Evolutionary conservation across 2,797 vertebrate species (phyloP).

Genomic region (Pterois miles): DNA sequence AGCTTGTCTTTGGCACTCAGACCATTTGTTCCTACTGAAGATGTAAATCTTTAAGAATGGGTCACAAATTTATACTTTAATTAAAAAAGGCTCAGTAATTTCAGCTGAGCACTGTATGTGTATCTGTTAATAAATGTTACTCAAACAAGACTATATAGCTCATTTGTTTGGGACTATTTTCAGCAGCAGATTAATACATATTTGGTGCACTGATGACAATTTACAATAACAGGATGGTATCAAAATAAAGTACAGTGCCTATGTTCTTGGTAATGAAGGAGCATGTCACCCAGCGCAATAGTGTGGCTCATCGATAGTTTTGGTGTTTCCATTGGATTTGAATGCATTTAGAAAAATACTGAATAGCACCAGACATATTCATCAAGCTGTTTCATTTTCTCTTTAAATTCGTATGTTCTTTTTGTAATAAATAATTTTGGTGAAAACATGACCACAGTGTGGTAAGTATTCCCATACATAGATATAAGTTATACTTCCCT

Average conservation of each 20-base stretch:
- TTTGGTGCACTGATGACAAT: neutral
- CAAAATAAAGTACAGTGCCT: too few relatives aligned
- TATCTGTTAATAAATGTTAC: too few relatives aligned
- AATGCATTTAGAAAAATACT: neutral
- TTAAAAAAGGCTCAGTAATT: too few relatives aligned
- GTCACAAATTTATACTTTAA: too few relatives aligned
- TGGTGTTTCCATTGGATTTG: neutral
- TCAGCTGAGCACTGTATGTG: too few relatives aligned
- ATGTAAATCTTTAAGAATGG: too few relatives aligned
- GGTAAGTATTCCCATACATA: constrained; percentile 11
- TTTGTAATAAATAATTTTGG: too few relatives aligned
- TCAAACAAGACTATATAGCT: neutral
- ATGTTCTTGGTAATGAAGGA: too few relatives aligned
- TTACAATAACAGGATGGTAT: neutral
- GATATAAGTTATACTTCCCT: constrained; percentile 16
- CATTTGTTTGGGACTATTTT: neutral
- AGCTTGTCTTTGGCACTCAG: too few relatives aligned
- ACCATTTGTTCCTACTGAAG: too few relatives aligned
- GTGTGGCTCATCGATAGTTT: neutral
- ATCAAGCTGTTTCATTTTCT: neutral
- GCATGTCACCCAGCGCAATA: too few relatives aligned
- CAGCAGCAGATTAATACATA: neutral
- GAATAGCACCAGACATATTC: neutral
- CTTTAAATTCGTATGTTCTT: neutral
- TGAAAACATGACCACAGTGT: constrained; percentile 8